Conservation (phyloP, 2,797 vertebrate genomes). For the Acipenser oxyrinchus region DNA sequence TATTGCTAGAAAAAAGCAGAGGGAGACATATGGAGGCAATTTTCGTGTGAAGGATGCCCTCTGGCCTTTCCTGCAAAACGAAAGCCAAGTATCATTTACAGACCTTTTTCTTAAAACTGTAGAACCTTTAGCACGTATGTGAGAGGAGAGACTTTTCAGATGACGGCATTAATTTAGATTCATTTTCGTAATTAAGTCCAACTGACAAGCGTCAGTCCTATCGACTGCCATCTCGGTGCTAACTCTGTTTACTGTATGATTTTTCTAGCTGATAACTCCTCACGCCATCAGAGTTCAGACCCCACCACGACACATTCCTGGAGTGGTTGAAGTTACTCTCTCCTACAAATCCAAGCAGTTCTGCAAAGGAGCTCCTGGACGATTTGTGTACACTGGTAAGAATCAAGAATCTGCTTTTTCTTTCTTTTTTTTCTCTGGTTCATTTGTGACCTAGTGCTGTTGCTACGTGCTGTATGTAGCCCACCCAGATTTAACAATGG, state of each 20-base stretch:
- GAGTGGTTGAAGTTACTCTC: conserved; percentile 96
- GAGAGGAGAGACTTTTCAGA: conserved; percentile 31
- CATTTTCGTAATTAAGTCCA: conserved; percentile 40
- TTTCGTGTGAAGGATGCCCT: conserved; percentile 72
- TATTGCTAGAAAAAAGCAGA: conserved; percentile 48
- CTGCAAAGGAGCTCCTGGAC: conserved; percentile 97
- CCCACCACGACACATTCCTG: conserved; percentile 95
- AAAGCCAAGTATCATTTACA: conserved; percentile 59
- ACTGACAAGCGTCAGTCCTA: conserved; percentile 36
- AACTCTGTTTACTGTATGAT: conserved; percentile 49
- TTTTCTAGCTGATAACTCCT: conserved; percentile 89
- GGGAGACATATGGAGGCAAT: conserved; percentile 76
- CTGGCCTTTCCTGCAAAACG: conserved; percentile 70
- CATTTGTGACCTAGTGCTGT: conserved; percentile 24
- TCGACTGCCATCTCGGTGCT: conserved; percentile 27
- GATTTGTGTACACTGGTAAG: conserved; percentile 97
- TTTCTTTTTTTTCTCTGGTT: conserved; percentile 7
- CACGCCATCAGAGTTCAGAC: conserved; percentile 98
- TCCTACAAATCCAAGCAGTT: conserved; percentile 99
- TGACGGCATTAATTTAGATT: conserved; percentile 37
- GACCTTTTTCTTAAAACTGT: conserved; percentile 43
- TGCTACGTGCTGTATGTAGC: conserved; percentile 13
- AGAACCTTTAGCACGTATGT: conserved; percentile 31
- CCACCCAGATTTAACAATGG: conserved; percentile 37
- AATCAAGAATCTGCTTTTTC: too few relatives aligned